phyloP scores from a whole-genome alignment of 2,888 invertebrate species.

The Sphinx pinastri region DNA sequence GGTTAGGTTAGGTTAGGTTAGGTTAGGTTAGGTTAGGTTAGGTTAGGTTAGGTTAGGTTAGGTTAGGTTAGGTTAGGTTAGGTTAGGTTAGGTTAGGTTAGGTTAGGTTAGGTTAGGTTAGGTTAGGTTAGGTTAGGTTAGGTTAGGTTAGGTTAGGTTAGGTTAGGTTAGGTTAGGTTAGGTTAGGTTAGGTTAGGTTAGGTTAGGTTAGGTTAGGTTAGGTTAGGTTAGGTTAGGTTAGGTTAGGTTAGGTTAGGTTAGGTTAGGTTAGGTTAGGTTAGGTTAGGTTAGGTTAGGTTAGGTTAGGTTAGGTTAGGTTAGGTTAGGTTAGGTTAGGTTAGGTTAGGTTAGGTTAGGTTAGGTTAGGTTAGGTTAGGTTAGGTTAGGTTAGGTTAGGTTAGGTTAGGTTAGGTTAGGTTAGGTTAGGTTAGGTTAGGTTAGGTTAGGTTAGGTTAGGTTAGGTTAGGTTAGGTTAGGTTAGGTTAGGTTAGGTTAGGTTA shows the following conservation, averaged over 20 bases:
- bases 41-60: slow-evolving; percentile 30
- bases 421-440: slow-evolving; percentile 37
- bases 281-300: slow-evolving; percentile 37
- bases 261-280: slow-evolving; percentile 41
- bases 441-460: slow-evolving; percentile 33
- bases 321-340: slow-evolving; percentile 34
- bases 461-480: slow-evolving; percentile 34
- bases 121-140: slow-evolving; percentile 36
- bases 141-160: slow-evolving; percentile 45
- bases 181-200: slow-evolving; percentile 43
- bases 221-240: slow-evolving; percentile 35
- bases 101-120: slow-evolving; percentile 32
- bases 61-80: slow-evolving; percentile 31
- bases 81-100: slow-evolving; percentile 32
- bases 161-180: slow-evolving; percentile 43
- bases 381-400: slow-evolving; percentile 34
- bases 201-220: slow-evolving; percentile 41
- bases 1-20: slow-evolving; percentile 26
- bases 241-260: slow-evolving; percentile 34
- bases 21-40: slow-evolving; percentile 30
- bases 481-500: slow-evolving; percentile 34
- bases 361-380: slow-evolving; percentile 34
- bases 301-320: slow-evolving; percentile 33
- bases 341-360: slow-evolving; percentile 33
- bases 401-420: slow-evolving; percentile 36